Conservation (phyloP, 1,140 invertebrate species). For the Ladona fulva region DNA sequence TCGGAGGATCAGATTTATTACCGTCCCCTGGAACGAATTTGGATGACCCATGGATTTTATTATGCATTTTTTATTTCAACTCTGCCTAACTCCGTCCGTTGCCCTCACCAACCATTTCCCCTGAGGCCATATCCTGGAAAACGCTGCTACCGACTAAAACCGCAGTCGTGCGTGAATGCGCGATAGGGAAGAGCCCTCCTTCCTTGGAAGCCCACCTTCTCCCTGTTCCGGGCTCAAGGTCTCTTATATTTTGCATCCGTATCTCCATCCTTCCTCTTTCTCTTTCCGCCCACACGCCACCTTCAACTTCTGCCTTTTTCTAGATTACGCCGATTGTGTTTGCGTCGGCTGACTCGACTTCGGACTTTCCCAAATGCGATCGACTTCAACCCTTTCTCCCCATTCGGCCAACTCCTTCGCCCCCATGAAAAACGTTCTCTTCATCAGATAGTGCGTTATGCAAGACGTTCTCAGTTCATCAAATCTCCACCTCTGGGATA, state of each 20-base stretch:
- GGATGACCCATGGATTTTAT: background rate
- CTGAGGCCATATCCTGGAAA: background rate
- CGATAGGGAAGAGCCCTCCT: background rate
- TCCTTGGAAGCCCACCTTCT: background rate
- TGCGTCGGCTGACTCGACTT: background rate
- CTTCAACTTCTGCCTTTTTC: background rate
- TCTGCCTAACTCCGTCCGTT: background rate
- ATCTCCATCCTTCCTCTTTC: background rate
- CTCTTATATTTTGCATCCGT: background rate
- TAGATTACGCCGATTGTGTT: background rate
- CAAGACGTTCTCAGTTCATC: no score
- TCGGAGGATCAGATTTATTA: background rate
- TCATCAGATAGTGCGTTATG: no score
- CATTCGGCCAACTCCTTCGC: no score
- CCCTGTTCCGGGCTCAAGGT: background rate
- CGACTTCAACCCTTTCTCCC: no score
- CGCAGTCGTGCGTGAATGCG: background rate
- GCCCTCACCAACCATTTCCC: background rate
- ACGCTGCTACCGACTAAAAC: background rate
- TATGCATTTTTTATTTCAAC: constrained; percentile 8
- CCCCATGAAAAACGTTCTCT: no score
- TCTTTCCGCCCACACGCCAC: background rate
- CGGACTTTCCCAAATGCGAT: background rate
- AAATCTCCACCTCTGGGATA: no score
- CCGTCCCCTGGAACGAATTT: background rate